Evolutionary conservation across 2,888 invertebrate species (phyloP).

Genomic region (Antheraea yamamai): DNA sequence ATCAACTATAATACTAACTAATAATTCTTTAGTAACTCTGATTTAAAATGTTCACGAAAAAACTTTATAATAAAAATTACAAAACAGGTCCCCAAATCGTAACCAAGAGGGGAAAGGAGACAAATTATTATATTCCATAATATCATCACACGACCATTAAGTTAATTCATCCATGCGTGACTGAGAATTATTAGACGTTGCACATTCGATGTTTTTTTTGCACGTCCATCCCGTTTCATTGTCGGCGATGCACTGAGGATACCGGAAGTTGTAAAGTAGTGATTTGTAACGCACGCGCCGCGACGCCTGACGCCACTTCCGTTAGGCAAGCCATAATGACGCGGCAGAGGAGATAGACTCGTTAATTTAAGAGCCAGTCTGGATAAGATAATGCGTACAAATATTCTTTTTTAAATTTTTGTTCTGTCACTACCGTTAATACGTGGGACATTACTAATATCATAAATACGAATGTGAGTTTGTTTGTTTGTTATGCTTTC

Average conservation of each 20-base stretch:
- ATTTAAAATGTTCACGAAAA: slow-evolving; percentile 38
- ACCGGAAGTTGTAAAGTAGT: slow-evolving; percentile 82
- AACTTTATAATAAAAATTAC: slow-evolving; percentile 52
- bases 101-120: slow-evolving; percentile 53
- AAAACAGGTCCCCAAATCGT: slow-evolving; percentile 41
- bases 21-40: neutral
- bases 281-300: slow-evolving; percentile 83
- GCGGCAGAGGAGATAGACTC: slow-evolving; percentile 47
- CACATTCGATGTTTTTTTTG: slow-evolving; percentile 52
- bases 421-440: no score
- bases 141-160: slow-evolving; percentile 78
- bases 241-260: slow-evolving; percentile 58
- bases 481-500: no score
- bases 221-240: slow-evolving; percentile 59
- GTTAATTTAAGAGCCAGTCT: slow-evolving; percentile 34
- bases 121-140: slow-evolving; percentile 80
- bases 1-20: neutral
- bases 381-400: neutral
- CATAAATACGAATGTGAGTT: no score
- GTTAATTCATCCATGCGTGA: slow-evolving; percentile 62
- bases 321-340: slow-evolving; percentile 70
- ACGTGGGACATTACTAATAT: no score
- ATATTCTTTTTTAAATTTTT: no score
- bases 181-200: slow-evolving; percentile 68
- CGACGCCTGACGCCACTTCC: slow-evolving; percentile 77